Conservation (phyloP, 2,113 vertebrate genomes). For the Blennius ocellaris region DNA sequence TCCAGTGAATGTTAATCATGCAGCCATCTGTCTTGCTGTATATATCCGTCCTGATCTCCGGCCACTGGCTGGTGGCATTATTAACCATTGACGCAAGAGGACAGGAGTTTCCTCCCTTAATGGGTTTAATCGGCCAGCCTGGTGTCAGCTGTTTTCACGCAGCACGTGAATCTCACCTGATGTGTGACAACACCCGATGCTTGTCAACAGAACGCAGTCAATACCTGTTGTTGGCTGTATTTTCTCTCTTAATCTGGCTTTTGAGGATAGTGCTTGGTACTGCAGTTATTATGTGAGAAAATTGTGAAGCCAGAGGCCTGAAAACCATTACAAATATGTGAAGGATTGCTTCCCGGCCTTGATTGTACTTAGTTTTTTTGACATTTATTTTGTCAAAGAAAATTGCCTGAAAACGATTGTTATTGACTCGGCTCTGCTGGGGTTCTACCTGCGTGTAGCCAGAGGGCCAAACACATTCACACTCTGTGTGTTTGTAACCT, state of each 20-base stretch:
- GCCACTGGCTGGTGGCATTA: constrained; percentile 52
- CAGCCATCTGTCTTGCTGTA: constrained; percentile 67
- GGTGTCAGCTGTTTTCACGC: constrained; percentile 27
- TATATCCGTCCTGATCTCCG: constrained; percentile 55
- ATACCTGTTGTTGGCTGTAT: neutral
- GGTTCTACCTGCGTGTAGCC: constrained; percentile 22
- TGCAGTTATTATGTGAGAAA: constrained; percentile 13
- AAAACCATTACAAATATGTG: constrained; percentile 21
- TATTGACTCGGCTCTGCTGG: constrained; percentile 29
- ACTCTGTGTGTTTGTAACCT: constrained; percentile 32
- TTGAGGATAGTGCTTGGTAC: neutral
- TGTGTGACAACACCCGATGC: constrained; percentile 21
- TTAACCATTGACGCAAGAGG: constrained; percentile 68
- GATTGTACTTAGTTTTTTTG: constrained; percentile 48
- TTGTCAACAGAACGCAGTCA: constrained; percentile 17
- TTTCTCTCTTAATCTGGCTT: neutral
- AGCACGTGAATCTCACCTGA: constrained; percentile 43
- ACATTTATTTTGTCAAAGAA: constrained; percentile 38
- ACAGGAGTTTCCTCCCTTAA: constrained; percentile 68
- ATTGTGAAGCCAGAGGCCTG: neutral
- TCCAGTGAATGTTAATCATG: constrained; percentile 63
- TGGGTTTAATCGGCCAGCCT: constrained; percentile 43
- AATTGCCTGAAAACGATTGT: constrained; percentile 35
- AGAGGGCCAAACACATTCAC: constrained; percentile 13
- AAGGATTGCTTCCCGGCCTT: constrained; percentile 35